phyloP scores from a whole-genome alignment of 2,888 invertebrate species.

The Hirtodrosophila duncani region DNA sequence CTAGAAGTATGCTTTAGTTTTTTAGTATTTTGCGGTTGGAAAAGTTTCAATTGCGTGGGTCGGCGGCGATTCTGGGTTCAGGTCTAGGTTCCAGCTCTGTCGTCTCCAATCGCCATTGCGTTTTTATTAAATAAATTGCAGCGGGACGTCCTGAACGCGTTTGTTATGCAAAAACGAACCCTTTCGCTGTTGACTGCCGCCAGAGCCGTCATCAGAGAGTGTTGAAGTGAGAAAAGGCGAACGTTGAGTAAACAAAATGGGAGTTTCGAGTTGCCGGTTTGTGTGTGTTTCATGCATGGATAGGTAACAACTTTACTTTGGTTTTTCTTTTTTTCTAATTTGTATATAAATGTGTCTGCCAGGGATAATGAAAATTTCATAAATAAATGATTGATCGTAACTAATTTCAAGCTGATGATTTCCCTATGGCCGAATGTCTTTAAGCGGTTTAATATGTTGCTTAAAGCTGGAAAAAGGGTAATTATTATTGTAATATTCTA shows the following conservation, averaged over 20 bases:
- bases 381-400: conserved; percentile 23
- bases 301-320: no score
- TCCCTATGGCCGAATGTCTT: no score
- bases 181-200: conserved; percentile 16
- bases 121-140: conserved; percentile 69
- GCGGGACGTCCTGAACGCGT: conserved; percentile 31
- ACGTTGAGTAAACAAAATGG: conserved; percentile 45
- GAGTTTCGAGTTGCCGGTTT: no score
- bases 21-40: conserved; percentile 70
- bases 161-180: conserved; percentile 59
- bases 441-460: no score
- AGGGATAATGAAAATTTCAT: conserved; percentile 7
- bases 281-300: conserved; percentile 34
- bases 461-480: no score
- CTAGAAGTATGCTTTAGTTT: conserved; percentile 70
- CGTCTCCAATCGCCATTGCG: conserved; percentile 33
- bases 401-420: conserved; percentile 3
- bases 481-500: no score
- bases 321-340: conserved; percentile 23
- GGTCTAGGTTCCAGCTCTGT: neutral
- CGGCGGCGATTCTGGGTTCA: no score
- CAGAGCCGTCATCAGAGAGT: conserved; percentile 18
- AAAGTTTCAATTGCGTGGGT: conserved; percentile 71
- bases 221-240: conserved; percentile 24
- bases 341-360: conserved; percentile 16